phyloP scores from a whole-genome alignment of 2,888 invertebrate species.

The Athrips mouffetella region DNA sequence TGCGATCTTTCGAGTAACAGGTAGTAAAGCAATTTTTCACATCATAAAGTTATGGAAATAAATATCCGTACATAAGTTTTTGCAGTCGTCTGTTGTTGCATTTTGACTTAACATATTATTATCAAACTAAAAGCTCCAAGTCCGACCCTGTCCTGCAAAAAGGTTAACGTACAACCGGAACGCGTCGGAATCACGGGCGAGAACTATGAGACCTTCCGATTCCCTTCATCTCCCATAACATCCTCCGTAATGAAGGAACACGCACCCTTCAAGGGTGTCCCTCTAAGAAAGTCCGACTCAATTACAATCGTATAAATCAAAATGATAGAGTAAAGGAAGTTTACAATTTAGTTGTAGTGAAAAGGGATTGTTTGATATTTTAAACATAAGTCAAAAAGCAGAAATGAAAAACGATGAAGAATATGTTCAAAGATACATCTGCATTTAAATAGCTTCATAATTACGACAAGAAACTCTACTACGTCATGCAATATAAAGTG shows the following conservation, averaged over 20 bases:
- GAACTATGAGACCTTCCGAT: conserved; percentile 43
- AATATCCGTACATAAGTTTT: no score
- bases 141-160: conserved; percentile 35
- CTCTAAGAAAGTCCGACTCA: conserved; percentile 51
- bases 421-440: background rate
- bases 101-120: background rate
- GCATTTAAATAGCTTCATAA: background rate
- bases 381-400: no score
- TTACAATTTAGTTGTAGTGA: no score
- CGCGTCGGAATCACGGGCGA: conserved; percentile 50
- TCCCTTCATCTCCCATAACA: conserved; percentile 39
- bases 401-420: background rate
- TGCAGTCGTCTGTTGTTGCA: background rate
- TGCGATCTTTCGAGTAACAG: no score
- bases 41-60: no score
- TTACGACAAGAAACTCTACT: background rate
- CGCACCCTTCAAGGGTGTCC: conserved; percentile 49
- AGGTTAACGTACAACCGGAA: conserved; percentile 50
- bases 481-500: conserved; percentile 10
- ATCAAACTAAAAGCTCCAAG: conserved; percentile 18
- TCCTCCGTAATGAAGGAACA: conserved; percentile 52
- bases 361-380: no score
- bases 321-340: conserved; percentile 23
- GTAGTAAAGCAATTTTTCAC: no score
- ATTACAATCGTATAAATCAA: conserved; percentile 68